Percentiles rank a stretch among this genome's conserved stretches.
Conservation (phyloP, 2,113 vertebrate species). For the Zosterops japonicus region DNA sequence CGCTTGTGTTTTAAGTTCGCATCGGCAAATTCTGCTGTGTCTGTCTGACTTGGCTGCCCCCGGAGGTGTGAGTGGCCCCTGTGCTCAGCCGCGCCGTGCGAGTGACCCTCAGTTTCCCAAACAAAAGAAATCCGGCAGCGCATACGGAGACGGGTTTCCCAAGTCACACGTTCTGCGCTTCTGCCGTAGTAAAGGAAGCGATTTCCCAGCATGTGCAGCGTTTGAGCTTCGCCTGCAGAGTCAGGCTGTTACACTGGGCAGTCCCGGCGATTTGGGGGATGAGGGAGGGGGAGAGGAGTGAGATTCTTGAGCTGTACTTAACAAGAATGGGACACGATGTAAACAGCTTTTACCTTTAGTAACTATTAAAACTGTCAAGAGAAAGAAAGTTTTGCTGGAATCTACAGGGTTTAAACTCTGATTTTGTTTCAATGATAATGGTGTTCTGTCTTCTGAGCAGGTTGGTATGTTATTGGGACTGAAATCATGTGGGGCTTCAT, state of each 20-base stretch:
- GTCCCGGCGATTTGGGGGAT: neutral
- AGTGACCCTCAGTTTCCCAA: neutral
- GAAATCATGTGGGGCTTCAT: neutral
- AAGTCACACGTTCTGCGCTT: neutral
- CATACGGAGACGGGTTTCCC: neutral
- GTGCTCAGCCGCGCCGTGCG: neutral
- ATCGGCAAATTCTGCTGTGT: rapidly evolving
- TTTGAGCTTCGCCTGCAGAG: neutral
- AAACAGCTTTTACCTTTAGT: neutral
- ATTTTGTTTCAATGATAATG: neutral
- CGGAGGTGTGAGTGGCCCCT: neutral
- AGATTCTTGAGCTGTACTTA: neutral
- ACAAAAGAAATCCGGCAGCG: neutral
- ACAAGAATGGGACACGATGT: rapidly evolving
- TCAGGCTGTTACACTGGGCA: neutral
- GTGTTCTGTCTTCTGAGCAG: neutral
- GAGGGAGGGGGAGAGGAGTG: neutral
- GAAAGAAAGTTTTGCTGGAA: neutral
- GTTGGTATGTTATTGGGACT: neutral
- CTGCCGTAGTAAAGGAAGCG: neutral
- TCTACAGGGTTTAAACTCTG: neutral
- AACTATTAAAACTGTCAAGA: neutral
- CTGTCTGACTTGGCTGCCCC: too few relatives aligned
- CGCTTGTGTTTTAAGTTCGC: rapidly evolving
- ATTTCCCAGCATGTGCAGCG: neutral